phyloP scores from a whole-genome alignment of 2,888 invertebrate species.

The Yponomeuta malinellus region DNA sequence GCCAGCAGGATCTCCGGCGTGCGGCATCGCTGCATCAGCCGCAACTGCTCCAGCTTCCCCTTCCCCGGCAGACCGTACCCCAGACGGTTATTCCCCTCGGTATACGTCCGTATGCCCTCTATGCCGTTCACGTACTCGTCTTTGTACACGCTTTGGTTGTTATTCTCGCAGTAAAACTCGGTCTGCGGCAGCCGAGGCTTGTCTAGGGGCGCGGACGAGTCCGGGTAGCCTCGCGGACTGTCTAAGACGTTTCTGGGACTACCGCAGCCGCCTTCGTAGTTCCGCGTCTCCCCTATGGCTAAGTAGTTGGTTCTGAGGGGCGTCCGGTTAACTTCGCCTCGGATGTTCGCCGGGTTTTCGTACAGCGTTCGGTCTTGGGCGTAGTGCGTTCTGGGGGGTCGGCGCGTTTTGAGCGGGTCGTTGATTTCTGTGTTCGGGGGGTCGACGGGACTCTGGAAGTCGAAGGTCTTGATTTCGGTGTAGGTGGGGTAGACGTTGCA shows the following conservation, averaged over 20 bases:
- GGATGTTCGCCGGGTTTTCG: constrained; percentile 51
- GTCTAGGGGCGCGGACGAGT: constrained; percentile 24
- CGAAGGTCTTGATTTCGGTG: constrained; percentile 61
- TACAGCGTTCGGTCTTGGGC: constrained; percentile 56
- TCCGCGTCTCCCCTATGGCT: constrained; percentile 40
- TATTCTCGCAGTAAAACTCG: constrained; percentile 42
- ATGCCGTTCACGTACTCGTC: constrained; percentile 51
- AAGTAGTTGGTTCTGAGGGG: constrained; percentile 51
- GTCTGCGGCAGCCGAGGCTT: constrained; percentile 33
- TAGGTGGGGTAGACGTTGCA: constrained; percentile 62
- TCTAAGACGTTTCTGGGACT: constrained; percentile 58
- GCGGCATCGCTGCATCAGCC: constrained; percentile 73
- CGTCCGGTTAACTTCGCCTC: constrained; percentile 41
- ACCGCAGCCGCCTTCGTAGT: constrained; percentile 50
- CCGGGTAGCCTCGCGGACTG: constrained; percentile 48
- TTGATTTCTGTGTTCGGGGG: constrained; percentile 22
- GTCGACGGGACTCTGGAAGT: constrained; percentile 32
- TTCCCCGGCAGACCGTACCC: constrained; percentile 63
- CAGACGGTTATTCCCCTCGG: constrained; percentile 34
- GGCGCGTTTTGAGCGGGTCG: not conserved
- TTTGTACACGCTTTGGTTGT: constrained; percentile 36
- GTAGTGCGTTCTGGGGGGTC: constrained; percentile 27
- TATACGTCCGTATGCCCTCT: constrained; percentile 46
- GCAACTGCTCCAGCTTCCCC: constrained; percentile 61
- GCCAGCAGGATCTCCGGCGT: constrained; percentile 88